A percentile compares a stretch with the other conserved stretches of the same genome.
Conservation (phyloP, 1,140 invertebrate genomes). For the Apocrypta bakeri region DNA sequence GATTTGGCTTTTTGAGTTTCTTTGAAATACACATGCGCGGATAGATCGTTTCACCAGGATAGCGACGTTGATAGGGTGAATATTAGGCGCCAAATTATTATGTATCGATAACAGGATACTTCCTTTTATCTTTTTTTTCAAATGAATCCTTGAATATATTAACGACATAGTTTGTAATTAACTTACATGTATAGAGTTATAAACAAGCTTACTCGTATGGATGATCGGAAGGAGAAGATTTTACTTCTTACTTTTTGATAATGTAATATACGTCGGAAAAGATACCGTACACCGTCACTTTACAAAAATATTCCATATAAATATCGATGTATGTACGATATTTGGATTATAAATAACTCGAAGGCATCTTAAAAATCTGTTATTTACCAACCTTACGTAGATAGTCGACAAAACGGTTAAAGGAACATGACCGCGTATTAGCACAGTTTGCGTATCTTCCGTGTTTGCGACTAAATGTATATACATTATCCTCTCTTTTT, state of each 20-base stretch:
- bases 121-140: neutral
- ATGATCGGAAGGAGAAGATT: neutral
- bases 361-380: neutral
- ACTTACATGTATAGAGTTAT: neutral
- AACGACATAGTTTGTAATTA: neutral
- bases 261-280: too few relatives aligned
- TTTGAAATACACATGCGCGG: neutral
- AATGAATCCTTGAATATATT: neutral
- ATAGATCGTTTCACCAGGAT: too few relatives aligned
- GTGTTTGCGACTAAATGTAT: too few relatives aligned
- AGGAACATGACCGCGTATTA: conserved; percentile 15
- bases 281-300: neutral
- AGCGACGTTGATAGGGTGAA: neutral
- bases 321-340: neutral
- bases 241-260: neutral
- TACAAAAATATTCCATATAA: neutral
- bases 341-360: neutral
- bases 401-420: conserved; percentile 2
- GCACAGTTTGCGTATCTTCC: neutral
- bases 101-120: neutral
- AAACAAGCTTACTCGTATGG: neutral
- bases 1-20: neutral
- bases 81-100: neutral
- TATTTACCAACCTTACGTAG: neutral
- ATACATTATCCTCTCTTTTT: too few relatives aligned